Percentiles rank a stretch among this genome's conserved stretches.
These are phyloP conservation scores for Piezodorus guildinii DNA, from an alignment of 1,140 invertebrate genomes.

Conservation along the genomic window DNA sequence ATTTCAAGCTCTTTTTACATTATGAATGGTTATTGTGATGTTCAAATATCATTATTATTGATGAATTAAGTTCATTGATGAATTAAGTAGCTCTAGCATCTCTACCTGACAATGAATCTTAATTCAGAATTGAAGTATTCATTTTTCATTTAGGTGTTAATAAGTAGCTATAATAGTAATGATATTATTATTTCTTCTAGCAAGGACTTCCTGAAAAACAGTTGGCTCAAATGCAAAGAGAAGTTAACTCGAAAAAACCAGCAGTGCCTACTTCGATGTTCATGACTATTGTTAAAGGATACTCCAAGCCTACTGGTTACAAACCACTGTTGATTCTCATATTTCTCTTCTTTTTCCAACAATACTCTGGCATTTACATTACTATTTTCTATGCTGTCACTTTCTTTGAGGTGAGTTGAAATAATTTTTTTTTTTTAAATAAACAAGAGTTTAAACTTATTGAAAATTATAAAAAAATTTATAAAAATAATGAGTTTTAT, in stretches of 20 bases:
- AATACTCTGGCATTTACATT: slow-evolving; percentile 51
- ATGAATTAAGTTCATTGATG: too few relatives aligned
- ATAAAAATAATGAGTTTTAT: too few relatives aligned
- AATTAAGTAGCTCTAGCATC: too few relatives aligned
- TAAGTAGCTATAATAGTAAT: too few relatives aligned
- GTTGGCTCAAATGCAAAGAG: slow-evolving; percentile 33
- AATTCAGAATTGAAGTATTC: too few relatives aligned
- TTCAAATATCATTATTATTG: too few relatives aligned
- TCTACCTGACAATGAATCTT: too few relatives aligned
- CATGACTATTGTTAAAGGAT: slow-evolving; percentile 26
- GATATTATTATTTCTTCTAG: slow-evolving; percentile 16
- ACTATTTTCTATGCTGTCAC: slow-evolving; percentile 58
- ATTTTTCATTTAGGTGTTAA: too few relatives aligned
- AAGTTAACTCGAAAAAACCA: slow-evolving; percentile 28
- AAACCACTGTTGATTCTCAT: slow-evolving; percentile 46
- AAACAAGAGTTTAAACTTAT: too few relatives aligned
- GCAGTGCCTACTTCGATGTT: slow-evolving; percentile 4
- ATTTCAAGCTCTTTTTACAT: too few relatives aligned
- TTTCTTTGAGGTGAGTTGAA: slow-evolving; percentile 39
- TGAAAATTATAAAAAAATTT: too few relatives aligned
- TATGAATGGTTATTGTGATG: too few relatives aligned
- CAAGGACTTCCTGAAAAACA: slow-evolving; percentile 32
- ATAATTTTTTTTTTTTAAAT: background rate
- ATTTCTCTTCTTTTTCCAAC: slow-evolving; percentile 46
- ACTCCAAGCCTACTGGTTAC: slow-evolving; percentile 42